Evolutionary conservation across 2,888 invertebrate genomes (phyloP).

Genomic region (Bembecia ichneumoniformis): DNA sequence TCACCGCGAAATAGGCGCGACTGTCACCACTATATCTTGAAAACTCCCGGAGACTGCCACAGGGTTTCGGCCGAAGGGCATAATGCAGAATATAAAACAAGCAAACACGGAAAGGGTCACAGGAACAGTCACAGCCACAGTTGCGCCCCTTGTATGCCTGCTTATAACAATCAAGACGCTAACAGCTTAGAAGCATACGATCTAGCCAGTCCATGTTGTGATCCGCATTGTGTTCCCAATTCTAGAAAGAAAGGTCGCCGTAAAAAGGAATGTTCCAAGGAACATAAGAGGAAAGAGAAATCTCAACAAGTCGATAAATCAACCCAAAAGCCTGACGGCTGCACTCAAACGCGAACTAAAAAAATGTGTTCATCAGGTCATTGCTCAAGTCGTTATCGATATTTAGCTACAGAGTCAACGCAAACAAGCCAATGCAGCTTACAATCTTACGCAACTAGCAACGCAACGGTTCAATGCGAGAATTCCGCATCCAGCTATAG

Average conservation of each 20-base stretch:
- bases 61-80: slow-evolving; percentile 35
- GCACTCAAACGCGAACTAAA: slow-evolving; percentile 60
- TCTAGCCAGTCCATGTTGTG: slow-evolving; percentile 88
- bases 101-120: slow-evolving; percentile 47
- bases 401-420: slow-evolving; percentile 77
- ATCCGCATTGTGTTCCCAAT: slow-evolving; percentile 87
- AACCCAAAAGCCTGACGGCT: slow-evolving; percentile 56
- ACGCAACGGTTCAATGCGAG: slow-evolving; percentile 75
- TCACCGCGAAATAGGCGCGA: slow-evolving; percentile 77
- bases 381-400: slow-evolving; percentile 66
- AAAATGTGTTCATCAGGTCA: slow-evolving; percentile 52
- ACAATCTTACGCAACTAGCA: slow-evolving; percentile 87
- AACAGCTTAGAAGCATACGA: slow-evolving; percentile 89
- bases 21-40: slow-evolving; percentile 79
- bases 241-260: slow-evolving; percentile 61
- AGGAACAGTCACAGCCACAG: slow-evolving; percentile 68
- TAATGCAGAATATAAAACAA: slow-evolving; percentile 28
- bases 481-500: slow-evolving; percentile 86
- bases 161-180: slow-evolving; percentile 76
- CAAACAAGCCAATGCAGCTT: slow-evolving; percentile 85
- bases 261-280: slow-evolving; percentile 75
- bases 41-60: slow-evolving; percentile 45
- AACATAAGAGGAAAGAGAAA: slow-evolving; percentile 74
- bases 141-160: slow-evolving; percentile 81
- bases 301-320: slow-evolving; percentile 66